Conservation (phyloP, 1,140 invertebrate genomes). For the Drosophila jambulina region DNA sequence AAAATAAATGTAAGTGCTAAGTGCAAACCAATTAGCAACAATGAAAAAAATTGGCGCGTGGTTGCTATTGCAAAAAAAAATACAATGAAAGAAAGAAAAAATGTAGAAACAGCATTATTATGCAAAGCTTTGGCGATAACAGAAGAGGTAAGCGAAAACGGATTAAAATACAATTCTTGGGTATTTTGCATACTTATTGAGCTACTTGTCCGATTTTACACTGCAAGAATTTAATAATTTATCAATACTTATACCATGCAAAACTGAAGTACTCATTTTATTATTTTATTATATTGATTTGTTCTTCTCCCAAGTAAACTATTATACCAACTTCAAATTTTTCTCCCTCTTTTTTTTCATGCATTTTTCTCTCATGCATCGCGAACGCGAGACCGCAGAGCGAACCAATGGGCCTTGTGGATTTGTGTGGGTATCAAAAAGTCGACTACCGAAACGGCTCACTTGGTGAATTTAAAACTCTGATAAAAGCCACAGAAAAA, state of each 20-base stretch:
- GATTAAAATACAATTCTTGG: constrained; percentile 21
- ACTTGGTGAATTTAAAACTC: constrained; percentile 43
- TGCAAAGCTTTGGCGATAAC: constrained; percentile 48
- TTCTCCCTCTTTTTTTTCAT: too few relatives aligned
- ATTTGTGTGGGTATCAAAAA: constrained; percentile 13
- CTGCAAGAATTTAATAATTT: not conserved
- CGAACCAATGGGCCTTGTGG: not conserved
- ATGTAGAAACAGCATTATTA: constrained; percentile 29
- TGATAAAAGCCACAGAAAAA: constrained; percentile 31
- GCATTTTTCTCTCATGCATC: not conserved
- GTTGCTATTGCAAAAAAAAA: constrained; percentile 22
- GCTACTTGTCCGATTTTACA: constrained; percentile 1
- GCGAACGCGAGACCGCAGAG: not conserved
- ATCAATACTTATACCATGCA: not conserved
- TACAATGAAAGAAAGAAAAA: not conserved
- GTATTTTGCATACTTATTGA: constrained; percentile 36
- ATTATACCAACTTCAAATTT: not conserved
- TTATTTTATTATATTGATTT: too few relatives aligned
- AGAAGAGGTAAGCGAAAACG: constrained; percentile 19
- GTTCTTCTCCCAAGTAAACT: too few relatives aligned
- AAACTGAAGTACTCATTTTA: too few relatives aligned
- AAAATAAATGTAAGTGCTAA: constrained; percentile 49
- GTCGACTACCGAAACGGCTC: constrained; percentile 19
- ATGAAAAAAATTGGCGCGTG: constrained; percentile 41
- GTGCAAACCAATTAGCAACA: constrained; percentile 57